A percentile compares a stretch with the other conserved stretches of the same genome.
These are phyloP conservation scores for Dryoscopus gambensis DNA, from an alignment of 2,113 vertebrate genomes.

Conservation along the genomic window DNA sequence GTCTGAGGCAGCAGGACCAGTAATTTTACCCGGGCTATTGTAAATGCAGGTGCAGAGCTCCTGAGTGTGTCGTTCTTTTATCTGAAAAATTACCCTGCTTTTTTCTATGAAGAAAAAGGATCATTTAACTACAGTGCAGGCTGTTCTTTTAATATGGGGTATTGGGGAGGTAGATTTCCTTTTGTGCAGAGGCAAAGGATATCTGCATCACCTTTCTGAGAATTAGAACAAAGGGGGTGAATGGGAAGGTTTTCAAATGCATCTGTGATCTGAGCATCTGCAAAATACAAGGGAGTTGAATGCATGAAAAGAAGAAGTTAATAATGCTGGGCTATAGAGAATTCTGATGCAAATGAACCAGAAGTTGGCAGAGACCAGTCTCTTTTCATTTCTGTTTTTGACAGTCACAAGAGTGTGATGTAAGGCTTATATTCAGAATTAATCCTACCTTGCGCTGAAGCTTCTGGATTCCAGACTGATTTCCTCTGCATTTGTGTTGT, in stretches of 20 bases:
- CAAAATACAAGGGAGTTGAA: slow-evolving; percentile 21
- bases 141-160: background rate
- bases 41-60: background rate
- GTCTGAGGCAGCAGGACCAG: background rate
- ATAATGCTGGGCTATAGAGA: background rate
- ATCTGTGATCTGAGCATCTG: slow-evolving; percentile 42
- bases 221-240: background rate
- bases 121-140: background rate
- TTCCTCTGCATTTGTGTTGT: background rate
- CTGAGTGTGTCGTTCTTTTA: background rate
- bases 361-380: background rate
- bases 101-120: background rate
- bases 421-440: background rate
- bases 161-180: background rate
- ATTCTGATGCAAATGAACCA: slow-evolving; percentile 37
- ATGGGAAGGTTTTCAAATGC: slow-evolving; percentile 28
- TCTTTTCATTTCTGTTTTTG: slow-evolving; percentile 14
- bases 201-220: background rate
- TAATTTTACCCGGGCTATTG: background rate
- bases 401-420: background rate
- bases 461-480: background rate
- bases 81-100: background rate
- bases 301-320: slow-evolving; percentile 40
- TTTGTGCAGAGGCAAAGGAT: background rate
- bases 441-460: background rate